Evolutionary conservation across 2,797 vertebrate species (phyloP), one percentile per base, ranked within the genome.

Genomic region (Chrysocyon brachyurus): DNA sequence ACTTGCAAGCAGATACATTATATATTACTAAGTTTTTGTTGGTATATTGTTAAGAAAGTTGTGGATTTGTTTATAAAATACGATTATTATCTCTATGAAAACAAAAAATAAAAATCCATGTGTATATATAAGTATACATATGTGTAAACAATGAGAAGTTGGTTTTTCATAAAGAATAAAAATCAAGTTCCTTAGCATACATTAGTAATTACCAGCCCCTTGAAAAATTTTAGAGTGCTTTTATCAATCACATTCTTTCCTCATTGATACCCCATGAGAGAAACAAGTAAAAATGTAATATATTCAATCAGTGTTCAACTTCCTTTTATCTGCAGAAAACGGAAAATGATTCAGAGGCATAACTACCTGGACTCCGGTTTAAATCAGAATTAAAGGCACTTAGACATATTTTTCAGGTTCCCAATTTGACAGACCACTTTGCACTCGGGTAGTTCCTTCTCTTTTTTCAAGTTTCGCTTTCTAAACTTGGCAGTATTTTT

Each of bases 341-440:
- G 14, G 6, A 86, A 95, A 75, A 75, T 19, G 26, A 70, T 66
- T 85, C 49, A 68, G 9, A 78, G 36, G 3, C 49, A 72, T 56
- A 94, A 16, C 31, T 77, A 57, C 28, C 75, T 87, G 12, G 11
- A 0, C 0, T 66, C 17, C 88, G 28, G 11, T n/a, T 88, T 83
- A 83, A 21, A 78, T 6, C n/a, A 24, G 16, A 1, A 83, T 40
- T 72, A 94, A 97, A 88, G 61, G 79, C 28, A 33, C 78, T 83
- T 87, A n/a, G 63, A 90, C 4, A 6, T 68, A 70, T 84, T 59
- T 97, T 94, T 93, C 64, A 73, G 52, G 82, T 81, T 95, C 73
- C 84, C 2, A 89, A 24, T 95, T 61, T 94, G 7, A 95, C 31
- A 79, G 46, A 87, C 28, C 87, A 54, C 70, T 89, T 91, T 92